Conservation (phyloP, 2,888 invertebrate genomes). For the Drosophila mayaguana region DNA sequence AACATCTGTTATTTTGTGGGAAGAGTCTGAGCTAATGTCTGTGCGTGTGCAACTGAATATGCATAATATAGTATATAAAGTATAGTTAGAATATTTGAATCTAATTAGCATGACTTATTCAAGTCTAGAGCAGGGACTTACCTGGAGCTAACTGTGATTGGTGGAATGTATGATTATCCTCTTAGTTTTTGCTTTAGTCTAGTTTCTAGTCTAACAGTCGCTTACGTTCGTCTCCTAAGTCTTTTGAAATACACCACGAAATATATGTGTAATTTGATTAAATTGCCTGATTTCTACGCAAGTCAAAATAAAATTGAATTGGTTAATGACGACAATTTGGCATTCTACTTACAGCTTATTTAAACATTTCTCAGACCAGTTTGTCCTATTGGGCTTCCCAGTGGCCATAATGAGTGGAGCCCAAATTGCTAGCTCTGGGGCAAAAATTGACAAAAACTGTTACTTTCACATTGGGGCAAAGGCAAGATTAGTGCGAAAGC, state of each 20-base stretch:
- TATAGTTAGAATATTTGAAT: too few species aligned
- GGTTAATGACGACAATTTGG: not conserved
- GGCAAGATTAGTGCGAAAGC: constrained; percentile 61
- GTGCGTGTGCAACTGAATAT: not conserved
- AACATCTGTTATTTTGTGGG: not conserved
- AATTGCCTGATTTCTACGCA: not conserved
- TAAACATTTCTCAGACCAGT: constrained; percentile 10
- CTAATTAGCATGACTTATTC: too few species aligned
- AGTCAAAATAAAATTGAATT: constrained; percentile 15
- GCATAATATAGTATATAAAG: too few species aligned
- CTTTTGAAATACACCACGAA: constrained; percentile 12
- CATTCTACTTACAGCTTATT: not conserved
- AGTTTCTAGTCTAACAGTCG: too few species aligned
- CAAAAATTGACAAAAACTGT: constrained; percentile 60
- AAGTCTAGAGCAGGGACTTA: too few species aligned
- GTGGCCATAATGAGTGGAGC: constrained; percentile 23
- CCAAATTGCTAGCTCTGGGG: constrained; percentile 22
- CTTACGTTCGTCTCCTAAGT: constrained; percentile 30
- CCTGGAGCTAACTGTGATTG: not conserved
- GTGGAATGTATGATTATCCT: not conserved
- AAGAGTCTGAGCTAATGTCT: not conserved
- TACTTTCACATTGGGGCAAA: constrained; percentile 69
- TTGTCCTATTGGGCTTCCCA: not conserved
- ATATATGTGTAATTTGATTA: not conserved
- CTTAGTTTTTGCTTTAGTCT: too few species aligned